These are phyloP conservation scores for Hippopotamus amphibius DNA, from an alignment of 2,113 vertebrate species.

Conservation along the genomic window DNA sequence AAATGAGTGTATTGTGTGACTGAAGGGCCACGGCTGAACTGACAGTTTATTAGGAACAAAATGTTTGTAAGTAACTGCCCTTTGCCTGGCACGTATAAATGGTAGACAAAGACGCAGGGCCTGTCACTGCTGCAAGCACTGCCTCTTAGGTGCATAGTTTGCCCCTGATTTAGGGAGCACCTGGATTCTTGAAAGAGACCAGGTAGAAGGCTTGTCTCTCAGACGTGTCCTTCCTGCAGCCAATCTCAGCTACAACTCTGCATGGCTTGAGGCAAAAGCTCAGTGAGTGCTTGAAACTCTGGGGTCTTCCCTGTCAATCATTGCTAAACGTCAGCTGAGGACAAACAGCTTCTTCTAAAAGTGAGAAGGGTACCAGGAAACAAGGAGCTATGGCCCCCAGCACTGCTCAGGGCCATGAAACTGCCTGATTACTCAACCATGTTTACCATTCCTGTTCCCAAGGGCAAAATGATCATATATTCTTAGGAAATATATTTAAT, in stretches of 20 bases:
- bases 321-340: background rate
- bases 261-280: background rate
- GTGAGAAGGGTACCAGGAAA: background rate
- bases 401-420: background rate
- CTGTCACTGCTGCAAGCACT: background rate
- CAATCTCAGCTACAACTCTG: background rate
- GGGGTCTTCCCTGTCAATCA: too few relatives aligned
- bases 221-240: fast-evolving
- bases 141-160: background rate
- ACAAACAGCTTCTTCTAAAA: background rate
- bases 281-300: too few relatives aligned
- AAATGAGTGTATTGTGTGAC: background rate
- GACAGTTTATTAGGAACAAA: background rate
- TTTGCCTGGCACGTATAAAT: background rate
- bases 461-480: background rate
- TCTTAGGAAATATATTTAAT: background rate
- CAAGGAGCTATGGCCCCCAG: background rate
- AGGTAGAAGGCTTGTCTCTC: background rate
- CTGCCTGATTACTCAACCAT: fast-evolving
- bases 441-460: background rate
- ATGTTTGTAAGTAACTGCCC: background rate
- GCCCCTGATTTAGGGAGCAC: background rate
- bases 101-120: background rate
- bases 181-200: background rate
- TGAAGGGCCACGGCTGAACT: background rate